phyloP scores from a whole-genome alignment of 30 jellyfish, hydroid and myxozoan genomes.

The Chrysaora quinquecirrha region DNA sequence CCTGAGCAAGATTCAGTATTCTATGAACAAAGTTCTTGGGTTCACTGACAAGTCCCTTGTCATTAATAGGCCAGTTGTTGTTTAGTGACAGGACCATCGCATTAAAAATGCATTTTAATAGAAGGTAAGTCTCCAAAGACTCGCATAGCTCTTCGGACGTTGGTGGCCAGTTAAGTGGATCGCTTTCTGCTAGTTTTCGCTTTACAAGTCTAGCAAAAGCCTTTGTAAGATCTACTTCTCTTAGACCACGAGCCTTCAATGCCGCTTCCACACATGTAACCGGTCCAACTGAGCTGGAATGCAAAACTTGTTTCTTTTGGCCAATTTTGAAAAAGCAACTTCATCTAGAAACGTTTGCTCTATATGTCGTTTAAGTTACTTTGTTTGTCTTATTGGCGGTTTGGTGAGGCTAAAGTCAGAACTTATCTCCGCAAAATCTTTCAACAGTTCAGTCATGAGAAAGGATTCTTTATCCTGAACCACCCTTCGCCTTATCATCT shows the following conservation, averaged over 20 bases:
- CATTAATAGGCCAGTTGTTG: too few relatives aligned
- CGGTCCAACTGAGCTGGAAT: slow-evolving; percentile 27
- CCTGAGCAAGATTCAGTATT: too few relatives aligned
- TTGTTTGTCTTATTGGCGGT: background rate
- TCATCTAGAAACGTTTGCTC: background rate
- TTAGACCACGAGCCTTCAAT: slow-evolving; percentile 34
- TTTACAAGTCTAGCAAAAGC: slow-evolving; percentile 40
- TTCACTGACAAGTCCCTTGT: too few relatives aligned
- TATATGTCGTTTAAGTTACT: background rate
- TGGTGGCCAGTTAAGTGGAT: slow-evolving; percentile 32
- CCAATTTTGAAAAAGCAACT: slow-evolving; percentile 18
- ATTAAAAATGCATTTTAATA: slow-evolving; percentile 9
- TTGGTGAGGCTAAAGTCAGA: background rate
- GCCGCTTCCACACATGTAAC: slow-evolving; percentile 44
- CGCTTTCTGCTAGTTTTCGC: slow-evolving; percentile 25
- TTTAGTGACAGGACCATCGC: slow-evolving; percentile 41
- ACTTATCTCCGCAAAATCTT: slow-evolving; percentile 16
- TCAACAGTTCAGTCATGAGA: slow-evolving; percentile 18
- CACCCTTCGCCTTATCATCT: slow-evolving; percentile 18
- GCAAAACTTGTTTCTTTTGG: slow-evolving; percentile 28
- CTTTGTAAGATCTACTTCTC: slow-evolving; percentile 24
- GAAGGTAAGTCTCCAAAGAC: slow-evolving; percentile 31
- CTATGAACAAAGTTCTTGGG: too few relatives aligned
- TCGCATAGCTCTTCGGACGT: slow-evolving; percentile 27
- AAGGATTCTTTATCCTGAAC: slow-evolving; percentile 11